phyloP scores from a whole-genome alignment of 2,888 invertebrate species.

The Gasteruption jaculator region DNA sequence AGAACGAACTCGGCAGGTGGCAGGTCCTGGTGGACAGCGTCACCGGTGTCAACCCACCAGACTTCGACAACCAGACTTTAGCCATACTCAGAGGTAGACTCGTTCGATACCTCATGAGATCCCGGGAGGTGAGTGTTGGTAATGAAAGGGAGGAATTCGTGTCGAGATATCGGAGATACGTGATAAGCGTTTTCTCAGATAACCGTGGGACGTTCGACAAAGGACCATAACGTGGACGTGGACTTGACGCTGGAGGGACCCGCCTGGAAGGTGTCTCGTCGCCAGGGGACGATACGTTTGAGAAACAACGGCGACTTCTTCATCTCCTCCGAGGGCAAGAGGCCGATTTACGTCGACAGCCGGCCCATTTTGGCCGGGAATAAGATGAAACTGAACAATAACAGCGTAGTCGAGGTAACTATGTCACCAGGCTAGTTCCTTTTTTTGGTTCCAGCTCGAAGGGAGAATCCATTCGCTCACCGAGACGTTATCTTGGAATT shows the following conservation, averaged over 20 bases:
- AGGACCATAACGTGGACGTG: conserved; percentile 87
- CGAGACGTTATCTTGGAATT: too few relatives aligned
- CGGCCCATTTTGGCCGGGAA: conserved; percentile 82
- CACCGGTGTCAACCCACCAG: conserved; percentile 75
- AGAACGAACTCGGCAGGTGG: conserved; percentile 87
- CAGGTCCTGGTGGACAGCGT: conserved; percentile 90
- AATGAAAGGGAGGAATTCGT: too few relatives aligned
- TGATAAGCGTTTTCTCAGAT: conserved; percentile 59
- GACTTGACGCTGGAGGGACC: conserved; percentile 92
- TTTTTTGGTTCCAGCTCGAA: not conserved
- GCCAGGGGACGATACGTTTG: conserved; percentile 86
- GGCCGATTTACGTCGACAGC: conserved; percentile 92
- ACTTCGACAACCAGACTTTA: conserved; percentile 90
- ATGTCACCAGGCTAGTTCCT: too few relatives aligned
- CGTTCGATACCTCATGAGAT: conserved; percentile 91
- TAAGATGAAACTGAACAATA: conserved; percentile 87
- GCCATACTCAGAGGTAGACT: conserved; percentile 88
- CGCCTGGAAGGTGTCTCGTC: conserved; percentile 86
- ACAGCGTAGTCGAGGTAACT: conserved; percentile 86
- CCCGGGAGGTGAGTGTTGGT: conserved; percentile 70
- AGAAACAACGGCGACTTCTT: conserved; percentile 93
- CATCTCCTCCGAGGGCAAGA: conserved; percentile 89
- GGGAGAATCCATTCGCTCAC: conserved; percentile 3
- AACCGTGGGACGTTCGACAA: conserved; percentile 85
- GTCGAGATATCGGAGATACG: too few relatives aligned